These are phyloP conservation scores for Aproaerema taeniolella DNA, from an alignment of 2,888 invertebrate genomes.

Conservation along the genomic window DNA sequence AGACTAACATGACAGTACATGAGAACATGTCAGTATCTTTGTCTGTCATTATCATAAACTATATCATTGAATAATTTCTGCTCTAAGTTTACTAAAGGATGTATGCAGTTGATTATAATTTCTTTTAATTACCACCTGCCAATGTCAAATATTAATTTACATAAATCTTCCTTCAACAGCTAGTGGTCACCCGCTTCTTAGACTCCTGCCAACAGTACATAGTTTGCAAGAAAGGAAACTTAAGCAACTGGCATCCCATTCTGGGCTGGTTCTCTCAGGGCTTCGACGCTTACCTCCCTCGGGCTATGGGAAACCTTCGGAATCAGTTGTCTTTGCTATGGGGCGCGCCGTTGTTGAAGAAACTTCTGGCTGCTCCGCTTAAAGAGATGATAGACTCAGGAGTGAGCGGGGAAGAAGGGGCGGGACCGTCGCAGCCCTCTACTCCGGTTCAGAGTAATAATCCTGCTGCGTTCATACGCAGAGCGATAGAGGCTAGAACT, in stretches of 20 bases:
- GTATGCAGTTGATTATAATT: too few species aligned
- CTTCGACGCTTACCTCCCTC: conserved; percentile 82
- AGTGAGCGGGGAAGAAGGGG: conserved; percentile 52
- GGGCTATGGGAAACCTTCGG: conserved; percentile 82
- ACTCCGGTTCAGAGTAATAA: conserved; percentile 61
- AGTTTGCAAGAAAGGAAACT: conserved; percentile 92
- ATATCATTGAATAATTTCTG: too few species aligned
- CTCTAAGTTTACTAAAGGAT: too few species aligned
- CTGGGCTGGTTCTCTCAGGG: conserved; percentile 96
- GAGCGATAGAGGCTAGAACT: conserved; percentile 72
- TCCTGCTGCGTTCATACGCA: conserved; percentile 63
- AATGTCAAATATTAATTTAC: too few species aligned
- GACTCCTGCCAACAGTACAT: conserved; percentile 95
- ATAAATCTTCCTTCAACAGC: conserved; percentile 69
- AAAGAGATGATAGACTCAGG: conserved; percentile 76
- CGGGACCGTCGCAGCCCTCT: conserved; percentile 75
- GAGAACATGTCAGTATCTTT: too few species aligned
- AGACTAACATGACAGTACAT: too few species aligned
- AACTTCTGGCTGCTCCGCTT: conserved; percentile 53
- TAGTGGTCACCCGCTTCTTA: conserved; percentile 89
- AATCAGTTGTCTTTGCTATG: conserved; percentile 85
- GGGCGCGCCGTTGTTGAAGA: conserved; percentile 70
- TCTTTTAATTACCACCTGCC: too few species aligned
- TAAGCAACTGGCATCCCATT: conserved; percentile 98
- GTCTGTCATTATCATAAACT: too few species aligned